phyloP scores from a whole-genome alignment of 2,113 vertebrate species.

The Riparia riparia region DNA sequence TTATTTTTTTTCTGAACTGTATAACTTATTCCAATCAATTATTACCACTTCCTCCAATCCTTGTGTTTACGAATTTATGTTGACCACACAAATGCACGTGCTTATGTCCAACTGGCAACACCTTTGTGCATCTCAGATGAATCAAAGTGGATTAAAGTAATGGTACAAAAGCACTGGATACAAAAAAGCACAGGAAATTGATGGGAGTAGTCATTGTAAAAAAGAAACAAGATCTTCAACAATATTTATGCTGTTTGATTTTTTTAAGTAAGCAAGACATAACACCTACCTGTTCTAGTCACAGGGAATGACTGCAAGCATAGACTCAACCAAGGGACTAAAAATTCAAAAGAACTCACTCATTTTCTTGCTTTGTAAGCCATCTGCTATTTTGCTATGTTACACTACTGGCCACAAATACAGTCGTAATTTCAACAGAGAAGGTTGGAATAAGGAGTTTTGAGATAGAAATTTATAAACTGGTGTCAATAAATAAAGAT shows the following conservation, averaged over 20 bases:
- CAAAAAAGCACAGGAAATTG: neutral
- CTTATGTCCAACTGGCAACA: neutral
- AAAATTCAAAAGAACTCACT: neutral
- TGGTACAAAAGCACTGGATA: neutral
- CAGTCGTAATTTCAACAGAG: neutral
- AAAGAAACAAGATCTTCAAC: neutral
- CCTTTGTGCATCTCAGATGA: neutral
- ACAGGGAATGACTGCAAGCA: neutral
- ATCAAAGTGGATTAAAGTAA: neutral
- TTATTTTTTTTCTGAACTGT: neutral
- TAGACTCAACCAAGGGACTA: neutral
- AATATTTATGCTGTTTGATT: neutral
- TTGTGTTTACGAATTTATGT: neutral
- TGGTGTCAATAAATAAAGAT: neutral
- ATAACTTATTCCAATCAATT: neutral
- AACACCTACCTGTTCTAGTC: neutral
- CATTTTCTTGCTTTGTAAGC: neutral
- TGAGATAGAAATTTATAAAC: neutral
- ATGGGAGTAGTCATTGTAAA: neutral
- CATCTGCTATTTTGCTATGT: neutral
- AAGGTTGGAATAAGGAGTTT: neutral
- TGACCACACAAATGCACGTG: neutral
- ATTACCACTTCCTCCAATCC: neutral
- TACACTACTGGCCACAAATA: neutral
- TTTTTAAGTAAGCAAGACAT: neutral